Percentiles rank a stretch among this genome's conserved stretches.
These are phyloP conservation scores for Andrena fulva DNA, from an alignment of 2,888 invertebrate species.

Conservation along the genomic window DNA sequence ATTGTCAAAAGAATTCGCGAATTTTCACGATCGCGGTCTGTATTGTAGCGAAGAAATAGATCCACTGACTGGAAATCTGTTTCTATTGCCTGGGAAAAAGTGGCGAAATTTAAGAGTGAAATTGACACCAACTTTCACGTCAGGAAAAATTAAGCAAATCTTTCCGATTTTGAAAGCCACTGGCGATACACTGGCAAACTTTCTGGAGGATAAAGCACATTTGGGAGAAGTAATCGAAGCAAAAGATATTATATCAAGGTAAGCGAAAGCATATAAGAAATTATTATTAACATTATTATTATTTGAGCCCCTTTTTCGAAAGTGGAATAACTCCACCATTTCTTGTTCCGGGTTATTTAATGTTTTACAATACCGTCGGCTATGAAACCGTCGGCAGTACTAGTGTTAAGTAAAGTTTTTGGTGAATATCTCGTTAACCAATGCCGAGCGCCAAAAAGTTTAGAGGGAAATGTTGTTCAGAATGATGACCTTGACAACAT, in stretches of 20 bases:
- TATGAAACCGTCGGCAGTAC: too few species aligned
- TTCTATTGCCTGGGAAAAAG: conserved; percentile 76
- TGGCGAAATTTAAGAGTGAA: conserved; percentile 82
- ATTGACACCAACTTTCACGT: conserved; percentile 83
- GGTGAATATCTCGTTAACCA: too few species aligned
- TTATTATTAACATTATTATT: too few species aligned
- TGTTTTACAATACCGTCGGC: too few species aligned
- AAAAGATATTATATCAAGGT: conserved; percentile 76
- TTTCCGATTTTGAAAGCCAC: conserved; percentile 76
- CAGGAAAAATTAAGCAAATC: conserved; percentile 83
- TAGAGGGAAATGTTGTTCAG: too few species aligned
- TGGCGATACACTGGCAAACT: conserved; percentile 67
- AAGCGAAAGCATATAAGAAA: background rate
- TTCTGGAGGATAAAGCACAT: conserved; percentile 50
- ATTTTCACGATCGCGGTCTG: conserved; percentile 82
- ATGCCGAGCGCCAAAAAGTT: too few species aligned
- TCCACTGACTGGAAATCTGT: conserved; percentile 78
- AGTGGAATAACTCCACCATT: background rate
- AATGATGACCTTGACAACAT: too few species aligned
- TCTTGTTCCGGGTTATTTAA: background rate
- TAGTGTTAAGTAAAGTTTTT: too few species aligned
- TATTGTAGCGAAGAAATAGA: conserved; percentile 77
- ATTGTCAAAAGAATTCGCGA: conserved; percentile 79
- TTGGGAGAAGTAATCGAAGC: conserved; percentile 60
- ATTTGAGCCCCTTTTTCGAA: too few species aligned